Percentiles rank a stretch among this genome's conserved stretches.
These are phyloP conservation scores for Lordiphosa clarofinis DNA, from an alignment of 1,140 invertebrate species.

Conservation along the genomic window DNA sequence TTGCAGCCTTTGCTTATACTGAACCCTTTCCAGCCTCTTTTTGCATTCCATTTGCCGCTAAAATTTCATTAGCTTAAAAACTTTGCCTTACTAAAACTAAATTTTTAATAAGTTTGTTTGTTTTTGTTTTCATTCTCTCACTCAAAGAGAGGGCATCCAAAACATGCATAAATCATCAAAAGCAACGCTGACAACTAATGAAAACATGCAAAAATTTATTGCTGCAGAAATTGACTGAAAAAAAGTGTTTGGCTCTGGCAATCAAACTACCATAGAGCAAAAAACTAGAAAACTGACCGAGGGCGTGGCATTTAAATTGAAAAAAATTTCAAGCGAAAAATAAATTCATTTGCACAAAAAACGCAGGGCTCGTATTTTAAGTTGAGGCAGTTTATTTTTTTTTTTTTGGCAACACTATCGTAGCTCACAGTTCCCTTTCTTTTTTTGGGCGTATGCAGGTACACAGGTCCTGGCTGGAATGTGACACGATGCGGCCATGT, in stretches of 20 bases:
- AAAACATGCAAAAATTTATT: conserved; percentile 76
- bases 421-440: conserved; percentile 24
- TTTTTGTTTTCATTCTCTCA: conserved; percentile 29
- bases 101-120: conserved; percentile 70
- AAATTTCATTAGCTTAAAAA: conserved; percentile 71
- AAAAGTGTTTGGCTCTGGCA: conserved; percentile 13
- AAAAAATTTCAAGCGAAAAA: conserved; percentile 59
- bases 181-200: conserved; percentile 74
- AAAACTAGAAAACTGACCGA: conserved; percentile 30
- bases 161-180: conserved; percentile 78
- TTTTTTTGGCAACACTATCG: conserved; percentile 73
- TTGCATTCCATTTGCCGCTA: conserved; percentile 7
- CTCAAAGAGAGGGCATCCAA: conserved; percentile 47
- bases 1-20: too few species aligned
- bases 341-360: conserved; percentile 62
- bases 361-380: neutral
- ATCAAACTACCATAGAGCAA: conserved; percentile 11
- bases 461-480: conserved; percentile 47
- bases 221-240: conserved; percentile 37
- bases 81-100: conserved; percentile 50
- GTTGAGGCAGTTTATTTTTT: conserved; percentile 74
- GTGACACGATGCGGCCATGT: conserved; percentile 71
- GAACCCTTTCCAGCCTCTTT: neutral
- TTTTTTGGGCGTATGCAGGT: conserved; percentile 30
- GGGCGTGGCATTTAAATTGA: conserved; percentile 62